Conservation (phyloP, 2,888 invertebrate species). For the Scaptomyza reducta region DNA sequence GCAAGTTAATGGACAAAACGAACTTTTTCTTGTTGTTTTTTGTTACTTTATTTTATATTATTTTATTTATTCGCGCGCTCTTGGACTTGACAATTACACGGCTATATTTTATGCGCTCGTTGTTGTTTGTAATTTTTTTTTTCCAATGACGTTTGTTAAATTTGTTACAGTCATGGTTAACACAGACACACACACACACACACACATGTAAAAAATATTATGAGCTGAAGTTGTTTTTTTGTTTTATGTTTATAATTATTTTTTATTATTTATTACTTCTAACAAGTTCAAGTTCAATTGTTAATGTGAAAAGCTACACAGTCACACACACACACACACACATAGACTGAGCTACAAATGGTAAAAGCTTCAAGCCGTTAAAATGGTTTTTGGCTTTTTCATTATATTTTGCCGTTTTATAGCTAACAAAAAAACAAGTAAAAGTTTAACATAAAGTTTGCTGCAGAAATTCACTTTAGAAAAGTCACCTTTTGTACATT, state of each 20-base stretch:
- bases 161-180: conserved; percentile 81
- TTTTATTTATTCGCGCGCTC: conserved; percentile 68
- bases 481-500: conserved; percentile 57
- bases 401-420: not conserved
- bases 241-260: conserved; percentile 48
- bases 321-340: too few relatives aligned
- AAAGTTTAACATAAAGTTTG: not conserved
- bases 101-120: conserved; percentile 54
- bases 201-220: conserved; percentile 23
- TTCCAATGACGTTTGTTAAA: conserved; percentile 80
- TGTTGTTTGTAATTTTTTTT: conserved; percentile 30
- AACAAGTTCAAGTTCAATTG: conserved; percentile 77
- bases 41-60: conserved; percentile 19
- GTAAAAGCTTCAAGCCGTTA: conserved; percentile 41
- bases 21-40: conserved; percentile 27
- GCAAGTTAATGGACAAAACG: conserved; percentile 53
- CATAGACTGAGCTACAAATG: conserved; percentile 11
- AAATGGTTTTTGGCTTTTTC: conserved; percentile 32
- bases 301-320: conserved; percentile 65
- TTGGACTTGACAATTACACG: conserved; percentile 80
- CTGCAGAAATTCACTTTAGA: conserved; percentile 6
- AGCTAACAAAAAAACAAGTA: too few relatives aligned
- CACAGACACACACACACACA: conserved; percentile 47
- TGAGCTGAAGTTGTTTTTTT: conserved; percentile 44
- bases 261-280: conserved; percentile 36